phyloP scores from a whole-genome alignment of 2,797 vertebrate genomes.

The Vespertilio murinus region DNA sequence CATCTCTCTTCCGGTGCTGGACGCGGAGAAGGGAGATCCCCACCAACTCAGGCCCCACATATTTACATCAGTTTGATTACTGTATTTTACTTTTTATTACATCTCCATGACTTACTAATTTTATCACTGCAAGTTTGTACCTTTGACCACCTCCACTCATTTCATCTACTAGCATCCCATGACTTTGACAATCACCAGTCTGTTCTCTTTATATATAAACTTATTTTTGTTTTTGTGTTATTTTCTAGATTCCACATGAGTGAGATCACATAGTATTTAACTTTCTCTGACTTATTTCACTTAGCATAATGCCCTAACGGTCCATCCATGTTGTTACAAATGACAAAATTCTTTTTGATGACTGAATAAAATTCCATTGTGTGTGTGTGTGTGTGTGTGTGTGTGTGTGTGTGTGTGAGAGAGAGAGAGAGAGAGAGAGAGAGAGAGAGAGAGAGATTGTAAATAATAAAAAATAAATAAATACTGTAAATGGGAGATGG shows the following conservation, averaged over 20 bases:
- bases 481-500: no score
- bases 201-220: neutral
- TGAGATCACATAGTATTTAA: neutral
- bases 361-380: neutral
- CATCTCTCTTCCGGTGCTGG: no score
- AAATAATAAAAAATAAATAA: no score
- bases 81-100: neutral
- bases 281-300: slow-evolving; percentile 10
- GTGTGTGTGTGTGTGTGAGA: neutral
- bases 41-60: no score
- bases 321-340: neutral
- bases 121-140: neutral
- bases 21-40: no score
- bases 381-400: neutral
- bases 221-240: neutral
- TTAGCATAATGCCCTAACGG: neutral
- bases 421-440: no score
- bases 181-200: neutral
- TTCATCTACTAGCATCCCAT: neutral
- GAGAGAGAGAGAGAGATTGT: no score
- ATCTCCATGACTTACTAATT: neutral
- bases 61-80: neutral
- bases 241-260: neutral
- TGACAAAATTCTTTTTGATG: neutral
- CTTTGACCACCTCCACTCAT: neutral